Percentiles rank a stretch among this genome's conserved stretches.
Conservation (phyloP, 2,797 vertebrate genomes). For the Taenioides sp. region DNA sequence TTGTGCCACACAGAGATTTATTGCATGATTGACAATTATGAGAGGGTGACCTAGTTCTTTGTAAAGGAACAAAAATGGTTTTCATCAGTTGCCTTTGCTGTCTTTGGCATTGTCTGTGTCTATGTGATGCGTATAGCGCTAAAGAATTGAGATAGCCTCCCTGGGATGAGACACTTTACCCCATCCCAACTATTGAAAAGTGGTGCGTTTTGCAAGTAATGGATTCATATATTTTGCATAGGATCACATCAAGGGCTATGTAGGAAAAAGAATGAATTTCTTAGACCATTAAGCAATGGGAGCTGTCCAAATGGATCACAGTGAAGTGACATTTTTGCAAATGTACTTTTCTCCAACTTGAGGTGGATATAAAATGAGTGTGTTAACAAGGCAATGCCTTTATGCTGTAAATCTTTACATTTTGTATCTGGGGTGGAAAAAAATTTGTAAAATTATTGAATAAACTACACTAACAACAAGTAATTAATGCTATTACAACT, state of each 20-base stretch:
- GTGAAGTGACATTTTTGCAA: slow-evolving; percentile 67
- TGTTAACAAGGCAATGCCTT: slow-evolving; percentile 9
- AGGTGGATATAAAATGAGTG: slow-evolving; percentile 39
- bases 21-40: slow-evolving; percentile 93
- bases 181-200: slow-evolving; percentile 60
- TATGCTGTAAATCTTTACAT: neutral
- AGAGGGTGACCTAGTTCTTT: slow-evolving; percentile 89
- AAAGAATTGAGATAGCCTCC: slow-evolving; percentile 71
- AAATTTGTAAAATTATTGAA: neutral
- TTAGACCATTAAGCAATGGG: slow-evolving; percentile 75
- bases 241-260: slow-evolving; percentile 70
- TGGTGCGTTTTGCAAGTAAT: slow-evolving; percentile 70
- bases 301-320: slow-evolving; percentile 69
- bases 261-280: slow-evolving; percentile 73
- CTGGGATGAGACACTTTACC: slow-evolving; percentile 51
- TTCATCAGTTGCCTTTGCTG: slow-evolving; percentile 81
- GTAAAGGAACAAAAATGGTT: slow-evolving; percentile 85
- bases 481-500: no score
- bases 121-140: slow-evolving; percentile 49
- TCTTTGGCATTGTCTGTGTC: slow-evolving; percentile 71
- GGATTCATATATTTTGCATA: slow-evolving; percentile 78
- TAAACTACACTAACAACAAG: neutral
- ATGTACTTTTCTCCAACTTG: slow-evolving; percentile 66
- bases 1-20: slow-evolving; percentile 88
- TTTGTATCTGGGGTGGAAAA: neutral